Evolutionary conservation across 2,797 vertebrate species (phyloP), one percentile per base, ranked within the genome.

Genomic region (Malurus leucopterus): DNA sequence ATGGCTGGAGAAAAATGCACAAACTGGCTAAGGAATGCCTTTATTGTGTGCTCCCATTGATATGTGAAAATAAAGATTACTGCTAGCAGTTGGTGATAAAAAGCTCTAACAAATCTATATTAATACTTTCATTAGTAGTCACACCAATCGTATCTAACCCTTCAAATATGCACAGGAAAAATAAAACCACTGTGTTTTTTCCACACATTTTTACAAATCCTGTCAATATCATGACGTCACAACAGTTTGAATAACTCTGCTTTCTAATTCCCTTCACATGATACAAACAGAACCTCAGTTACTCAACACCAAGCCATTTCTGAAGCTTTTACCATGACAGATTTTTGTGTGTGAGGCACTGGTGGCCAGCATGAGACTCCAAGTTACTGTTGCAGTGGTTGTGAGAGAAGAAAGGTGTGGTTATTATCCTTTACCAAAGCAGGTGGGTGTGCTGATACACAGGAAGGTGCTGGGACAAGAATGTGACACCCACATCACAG

Each of bases 121-220:
- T 38, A 34, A 46, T 49, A 13, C 8, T 18, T 32, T 23, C 34
- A 6, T 23, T 70, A 11, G 19, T 17, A 34, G 13, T 19, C 50
- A 15, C 27, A 10, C 10, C 22, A 63, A 17, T 34, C 27, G 1
- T 30, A 23, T 50, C 38, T 46, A 47, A 46, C 13, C 3, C 11
- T 59, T 69, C 70, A 84, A 62, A 69, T 4, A 46, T 47, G 41
- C 22, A 40, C 3, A 16, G 11, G 41, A 26, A 76, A 81, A 79
- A 51, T 8, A 49, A 65, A 70, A 13, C 0, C 3, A 7, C 18
- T 51, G 0, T 51, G 0, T 5, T 57, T 72, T 83, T 75, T 20
- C 16, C 47, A 24, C 22, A 30, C 1, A 0, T 8, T 74, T 21
- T 63, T 34, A n/a, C 13, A 22, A 23, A 27, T 77, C 24, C 53